Conservation (phyloP, 2,113 vertebrate genomes). For the Otis tarda region DNA sequence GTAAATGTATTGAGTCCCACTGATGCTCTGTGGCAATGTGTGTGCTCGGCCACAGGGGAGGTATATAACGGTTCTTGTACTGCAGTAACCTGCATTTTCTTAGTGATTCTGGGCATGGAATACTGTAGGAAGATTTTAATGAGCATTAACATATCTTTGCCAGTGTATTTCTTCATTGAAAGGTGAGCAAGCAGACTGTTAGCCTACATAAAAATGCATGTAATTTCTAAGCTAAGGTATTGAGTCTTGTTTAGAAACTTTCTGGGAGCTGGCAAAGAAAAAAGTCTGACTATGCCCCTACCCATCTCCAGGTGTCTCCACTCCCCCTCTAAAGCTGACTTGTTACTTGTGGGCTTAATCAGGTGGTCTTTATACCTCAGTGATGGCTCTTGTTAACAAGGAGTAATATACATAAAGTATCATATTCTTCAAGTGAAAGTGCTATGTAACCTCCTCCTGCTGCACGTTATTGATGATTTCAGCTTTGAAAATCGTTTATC, state of each 20-base stretch:
- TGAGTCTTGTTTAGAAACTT: background rate
- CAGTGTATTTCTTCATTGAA: background rate
- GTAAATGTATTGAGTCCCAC: background rate
- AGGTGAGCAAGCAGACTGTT: background rate
- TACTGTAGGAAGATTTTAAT: background rate
- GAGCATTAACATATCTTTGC: background rate
- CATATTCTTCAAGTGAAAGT: background rate
- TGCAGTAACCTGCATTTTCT: background rate
- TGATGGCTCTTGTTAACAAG: background rate
- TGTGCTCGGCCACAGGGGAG: background rate
- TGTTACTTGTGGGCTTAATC: background rate
- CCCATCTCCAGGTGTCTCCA: background rate
- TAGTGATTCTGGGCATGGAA: background rate
- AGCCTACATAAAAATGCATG: background rate
- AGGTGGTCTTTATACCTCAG: background rate
- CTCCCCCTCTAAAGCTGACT: background rate
- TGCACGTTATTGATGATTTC: background rate
- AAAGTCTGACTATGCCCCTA: background rate
- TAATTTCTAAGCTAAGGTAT: background rate
- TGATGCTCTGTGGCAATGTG: background rate
- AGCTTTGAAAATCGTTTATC: slow-evolving; percentile 26
- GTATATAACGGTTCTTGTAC: rapidly evolving
- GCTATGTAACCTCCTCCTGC: background rate
- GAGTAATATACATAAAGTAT: background rate
- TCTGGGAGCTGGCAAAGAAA: background rate